Evolutionary conservation across 2,888 invertebrate genomes (phyloP).

Genomic region (Dioctria linearis): DNA sequence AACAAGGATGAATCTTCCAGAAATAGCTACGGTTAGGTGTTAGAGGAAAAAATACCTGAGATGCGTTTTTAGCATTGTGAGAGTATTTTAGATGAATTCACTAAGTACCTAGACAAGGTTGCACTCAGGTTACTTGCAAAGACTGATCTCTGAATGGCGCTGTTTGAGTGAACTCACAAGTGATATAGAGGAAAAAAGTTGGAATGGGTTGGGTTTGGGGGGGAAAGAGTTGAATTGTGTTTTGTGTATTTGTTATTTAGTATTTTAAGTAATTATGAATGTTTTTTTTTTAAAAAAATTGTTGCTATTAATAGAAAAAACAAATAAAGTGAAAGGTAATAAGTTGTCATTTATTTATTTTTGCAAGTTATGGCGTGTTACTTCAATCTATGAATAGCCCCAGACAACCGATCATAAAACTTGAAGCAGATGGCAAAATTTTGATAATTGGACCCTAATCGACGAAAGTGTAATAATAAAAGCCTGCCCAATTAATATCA

Average conservation of each 20-base stretch:
- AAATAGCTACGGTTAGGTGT: slow-evolving; percentile 47
- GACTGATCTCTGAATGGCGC: slow-evolving; percentile 47
- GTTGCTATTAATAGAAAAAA: no score
- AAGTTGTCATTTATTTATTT: no score
- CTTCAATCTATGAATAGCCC: no score
- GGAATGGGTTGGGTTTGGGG: slow-evolving; percentile 1
- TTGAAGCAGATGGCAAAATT: no score
- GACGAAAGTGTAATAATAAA: no score
- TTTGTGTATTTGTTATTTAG: slow-evolving; percentile 6
- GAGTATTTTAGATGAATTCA: not conserved
- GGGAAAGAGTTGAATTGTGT: not conserved
- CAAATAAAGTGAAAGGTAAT: no score
- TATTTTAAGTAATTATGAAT: slow-evolving; percentile 1
- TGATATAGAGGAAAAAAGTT: not conserved
- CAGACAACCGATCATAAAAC: no score
- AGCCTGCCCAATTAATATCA: no score
- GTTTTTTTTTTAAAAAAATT: no score
- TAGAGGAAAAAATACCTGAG: not conserved
- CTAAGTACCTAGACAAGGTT: slow-evolving; percentile 52
- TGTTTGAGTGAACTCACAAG: not conserved
- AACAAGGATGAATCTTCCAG: slow-evolving; percentile 28
- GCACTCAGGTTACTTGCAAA: slow-evolving; percentile 50
- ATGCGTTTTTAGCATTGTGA: no score
- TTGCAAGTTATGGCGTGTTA: no score
- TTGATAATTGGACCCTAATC: no score